phyloP scores from a whole-genome alignment of 1,140 invertebrate genomes.

The Lepidurus packardi region DNA sequence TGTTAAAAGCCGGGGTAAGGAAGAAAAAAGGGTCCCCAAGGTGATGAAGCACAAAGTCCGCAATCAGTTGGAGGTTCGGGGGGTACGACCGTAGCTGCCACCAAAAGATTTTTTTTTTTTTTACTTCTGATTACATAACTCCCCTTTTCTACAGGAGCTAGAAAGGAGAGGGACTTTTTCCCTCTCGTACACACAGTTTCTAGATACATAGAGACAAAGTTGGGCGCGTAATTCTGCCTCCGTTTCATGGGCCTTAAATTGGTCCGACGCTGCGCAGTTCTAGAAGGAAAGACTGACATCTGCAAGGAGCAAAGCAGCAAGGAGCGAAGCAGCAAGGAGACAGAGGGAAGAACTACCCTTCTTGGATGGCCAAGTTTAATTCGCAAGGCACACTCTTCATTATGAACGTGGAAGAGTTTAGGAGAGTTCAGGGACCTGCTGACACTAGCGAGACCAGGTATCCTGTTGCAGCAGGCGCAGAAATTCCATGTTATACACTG shows the following conservation, averaged over 20 bases:
- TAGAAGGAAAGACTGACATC: too few species aligned
- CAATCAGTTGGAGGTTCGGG: background rate
- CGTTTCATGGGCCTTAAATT: too few species aligned
- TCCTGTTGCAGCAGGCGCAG: background rate
- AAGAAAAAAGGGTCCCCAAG: background rate
- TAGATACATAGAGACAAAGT: too few species aligned
- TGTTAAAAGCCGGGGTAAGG: background rate
- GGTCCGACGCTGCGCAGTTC: too few species aligned
- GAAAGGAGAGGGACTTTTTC: too few species aligned
- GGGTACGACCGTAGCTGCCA: background rate
- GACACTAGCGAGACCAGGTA: background rate
- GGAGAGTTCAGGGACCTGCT: background rate
- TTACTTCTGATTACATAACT: background rate
- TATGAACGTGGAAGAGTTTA: slow-evolving; percentile 11
- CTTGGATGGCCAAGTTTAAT: background rate
- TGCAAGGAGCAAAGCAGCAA: too few species aligned
- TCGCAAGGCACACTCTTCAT: background rate
- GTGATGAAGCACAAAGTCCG: background rate
- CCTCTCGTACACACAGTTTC: too few species aligned
- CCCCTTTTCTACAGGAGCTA: too few species aligned
- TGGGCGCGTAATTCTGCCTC: too few species aligned
- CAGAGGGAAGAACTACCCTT: background rate
- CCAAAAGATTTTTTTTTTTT: background rate
- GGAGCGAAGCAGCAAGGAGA: background rate
- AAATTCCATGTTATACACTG: background rate